A percentile compares a stretch with the other conserved stretches of the same genome.
Conservation (phyloP, 2,888 invertebrate genomes). For the Colostygia pectinataria region DNA sequence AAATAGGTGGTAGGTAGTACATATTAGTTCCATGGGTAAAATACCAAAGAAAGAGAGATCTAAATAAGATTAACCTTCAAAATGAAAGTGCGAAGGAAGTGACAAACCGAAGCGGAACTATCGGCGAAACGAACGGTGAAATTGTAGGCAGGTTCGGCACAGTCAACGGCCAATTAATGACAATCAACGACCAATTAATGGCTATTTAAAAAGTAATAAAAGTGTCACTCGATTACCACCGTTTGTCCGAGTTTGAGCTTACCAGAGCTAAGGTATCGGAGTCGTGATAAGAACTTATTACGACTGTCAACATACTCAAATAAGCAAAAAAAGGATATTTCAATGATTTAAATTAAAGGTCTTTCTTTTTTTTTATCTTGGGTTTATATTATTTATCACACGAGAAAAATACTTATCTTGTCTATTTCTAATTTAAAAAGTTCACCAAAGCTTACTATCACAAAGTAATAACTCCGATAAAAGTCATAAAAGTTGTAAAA, state of each 20-base stretch:
- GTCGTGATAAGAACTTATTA: too few species aligned
- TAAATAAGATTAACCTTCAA: constrained; percentile 4
- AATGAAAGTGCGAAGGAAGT: constrained; percentile 20
- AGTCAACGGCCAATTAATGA: constrained; percentile 25
- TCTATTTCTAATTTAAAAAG: too few species aligned
- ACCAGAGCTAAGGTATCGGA: background rate
- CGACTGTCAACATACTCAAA: too few species aligned
- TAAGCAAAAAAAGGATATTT: too few species aligned
- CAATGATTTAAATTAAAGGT: too few species aligned
- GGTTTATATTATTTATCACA: too few species aligned
- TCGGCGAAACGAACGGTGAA: constrained; percentile 21
- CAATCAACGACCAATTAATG: constrained; percentile 28
- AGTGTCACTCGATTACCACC: constrained; percentile 19
- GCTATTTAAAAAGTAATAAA: constrained; percentile 14
- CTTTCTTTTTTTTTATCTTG: too few species aligned
- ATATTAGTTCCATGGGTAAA: too few species aligned
- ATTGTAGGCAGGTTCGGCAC: constrained; percentile 15
- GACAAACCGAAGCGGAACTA: constrained; percentile 19
- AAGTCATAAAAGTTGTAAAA: constrained; percentile 22
- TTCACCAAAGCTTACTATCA: constrained; percentile 9
- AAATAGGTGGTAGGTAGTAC: too few species aligned
- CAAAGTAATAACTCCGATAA: constrained; percentile 8
- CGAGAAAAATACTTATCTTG: too few species aligned
- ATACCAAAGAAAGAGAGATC: background rate
- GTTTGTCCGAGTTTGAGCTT: constrained; percentile 15